Conservation (phyloP, 2,888 invertebrate species). For the Psylliodes chrysocephalus region DNA sequence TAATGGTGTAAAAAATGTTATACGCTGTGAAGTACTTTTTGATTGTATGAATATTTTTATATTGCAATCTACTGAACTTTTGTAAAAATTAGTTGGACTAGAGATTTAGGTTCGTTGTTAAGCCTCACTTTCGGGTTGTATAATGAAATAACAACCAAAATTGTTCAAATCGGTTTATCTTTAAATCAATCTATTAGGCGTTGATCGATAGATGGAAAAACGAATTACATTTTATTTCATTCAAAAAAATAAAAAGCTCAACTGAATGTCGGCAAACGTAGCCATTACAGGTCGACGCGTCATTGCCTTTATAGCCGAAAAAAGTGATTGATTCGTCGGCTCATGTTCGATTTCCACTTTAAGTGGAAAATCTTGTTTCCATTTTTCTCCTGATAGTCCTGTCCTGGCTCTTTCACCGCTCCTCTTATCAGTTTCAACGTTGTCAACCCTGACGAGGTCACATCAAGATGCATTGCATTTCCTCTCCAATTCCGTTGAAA, state of each 20-base stretch:
- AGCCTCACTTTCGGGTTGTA: not conserved
- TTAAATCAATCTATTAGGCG: no score
- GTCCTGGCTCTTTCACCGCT: conserved; percentile 17
- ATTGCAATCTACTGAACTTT: no score
- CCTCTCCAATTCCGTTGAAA: conserved; percentile 39
- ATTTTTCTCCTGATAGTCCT: conserved; percentile 16
- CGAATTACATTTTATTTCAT: no score
- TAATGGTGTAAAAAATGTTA: no score
- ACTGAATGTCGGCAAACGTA: not conserved
- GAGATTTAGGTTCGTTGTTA: no score
- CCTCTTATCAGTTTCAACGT: conserved; percentile 41
- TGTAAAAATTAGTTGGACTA: no score
- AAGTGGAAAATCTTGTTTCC: conserved; percentile 19
- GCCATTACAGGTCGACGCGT: not conserved
- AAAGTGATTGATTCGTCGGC: conserved; percentile 10
- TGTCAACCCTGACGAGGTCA: conserved; percentile 43
- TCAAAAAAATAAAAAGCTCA: no score
- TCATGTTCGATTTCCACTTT: conserved; percentile 4
- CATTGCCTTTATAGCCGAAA: not conserved
- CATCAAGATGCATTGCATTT: conserved; percentile 42
- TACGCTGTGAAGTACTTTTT: no score
- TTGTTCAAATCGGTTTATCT: no score
- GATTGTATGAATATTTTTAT: no score
- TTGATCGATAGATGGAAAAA: no score
- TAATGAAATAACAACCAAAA: no score